Evolutionary conservation across 2,888 invertebrate genomes (phyloP), one percentile per base, ranked within the genome.

Genomic region (Mythimna albipuncta): DNA sequence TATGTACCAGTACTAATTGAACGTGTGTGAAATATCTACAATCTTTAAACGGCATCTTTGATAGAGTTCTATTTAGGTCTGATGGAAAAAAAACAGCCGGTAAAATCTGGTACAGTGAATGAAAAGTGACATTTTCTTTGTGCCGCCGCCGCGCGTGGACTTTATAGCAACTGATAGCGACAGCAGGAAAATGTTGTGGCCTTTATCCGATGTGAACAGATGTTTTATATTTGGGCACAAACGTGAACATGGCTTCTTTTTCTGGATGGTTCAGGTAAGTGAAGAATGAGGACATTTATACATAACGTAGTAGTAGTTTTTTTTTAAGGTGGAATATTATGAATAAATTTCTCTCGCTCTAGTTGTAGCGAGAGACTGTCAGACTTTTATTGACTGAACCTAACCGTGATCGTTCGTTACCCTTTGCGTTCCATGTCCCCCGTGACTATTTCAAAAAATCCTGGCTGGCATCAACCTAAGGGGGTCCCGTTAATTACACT

Each of bases 1-100:
- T 83, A 78, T 83, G 73, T 78, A 44, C 72, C 75, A 69, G 55
- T 67, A 66, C 64, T 75, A 74, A 84, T 82, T 82, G 75, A 72
- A 72, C 52, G n/a, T 72, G 58, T 64, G 68, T 75, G 71, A 58
- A 58, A 54, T 38, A 41, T 65, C 55, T 65, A 55, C 57, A 72
- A 64, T 67, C 32, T 55, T 26, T 65, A 65, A 41, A 55, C 64
- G 66, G 64, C 32, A 47, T 79, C 62, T 72, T 38, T 54, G 44
- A 69, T 77, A 77, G 59, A 64, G 64, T 69, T 65, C 59, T 58
- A 73, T 68, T 57, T 44, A 21, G 41, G 10, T 59, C 35, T 75
- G 26, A 55, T 64, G 16, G 50, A 32, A 70, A 54, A 75, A 54
- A 61, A 54, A 5, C 32, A 1, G 44, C 47, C 1, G 35, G 32